Evolutionary conservation across 2,888 invertebrate genomes (phyloP), one percentile per base, ranked within the genome.

Genomic region (Melangyna quadrimaculata): DNA sequence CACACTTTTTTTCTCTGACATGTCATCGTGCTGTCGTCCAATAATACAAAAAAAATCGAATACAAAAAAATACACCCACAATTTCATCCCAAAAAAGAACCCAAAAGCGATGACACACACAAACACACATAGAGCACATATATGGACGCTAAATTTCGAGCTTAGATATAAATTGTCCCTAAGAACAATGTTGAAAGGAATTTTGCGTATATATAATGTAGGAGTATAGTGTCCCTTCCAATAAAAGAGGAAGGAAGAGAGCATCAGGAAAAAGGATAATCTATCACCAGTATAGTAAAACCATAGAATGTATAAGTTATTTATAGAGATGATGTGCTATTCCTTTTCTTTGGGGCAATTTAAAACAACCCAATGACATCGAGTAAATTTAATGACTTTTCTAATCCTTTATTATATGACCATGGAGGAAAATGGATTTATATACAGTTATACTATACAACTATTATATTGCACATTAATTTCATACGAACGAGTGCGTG

Each of bases 361-460:
- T 67, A 51, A 67, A 67, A 67, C 32, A 67, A 67, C 67, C 65
- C 29, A 48, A 77, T 70, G 57, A 71, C 71, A 71, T 70, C 51
- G 65, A 78, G 78, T 48, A 78, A 37, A 74, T 69, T 74, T 78
- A 83, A 83, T 83, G 78, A 78, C 78, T 83, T 78, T 78, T 83
- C 70, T 74, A 83, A 74, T 83, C 83, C 73, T 70, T 65, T 51
- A 19, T 45, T 51, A 51, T 48, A 43, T 48, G 67, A 72, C 14
- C 51, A 78, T 73, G 24, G 8, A 51, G 24, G 27, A 7, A 59
- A 35, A 35, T 14, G 1, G 19, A 57, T 59, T 9, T 8, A 12
- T 12, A 17, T 1, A 29, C 32, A n/a, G 10, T 17, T 32, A 4
- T 40, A 8, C n/a, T 40, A 17, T 8, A 45, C 12, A 59, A 1